A percentile compares a stretch with the other conserved stretches of the same genome.
These are phyloP conservation scores for Lysandra coridon DNA, from an alignment of 2,888 invertebrate species.

Conservation along the genomic window DNA sequence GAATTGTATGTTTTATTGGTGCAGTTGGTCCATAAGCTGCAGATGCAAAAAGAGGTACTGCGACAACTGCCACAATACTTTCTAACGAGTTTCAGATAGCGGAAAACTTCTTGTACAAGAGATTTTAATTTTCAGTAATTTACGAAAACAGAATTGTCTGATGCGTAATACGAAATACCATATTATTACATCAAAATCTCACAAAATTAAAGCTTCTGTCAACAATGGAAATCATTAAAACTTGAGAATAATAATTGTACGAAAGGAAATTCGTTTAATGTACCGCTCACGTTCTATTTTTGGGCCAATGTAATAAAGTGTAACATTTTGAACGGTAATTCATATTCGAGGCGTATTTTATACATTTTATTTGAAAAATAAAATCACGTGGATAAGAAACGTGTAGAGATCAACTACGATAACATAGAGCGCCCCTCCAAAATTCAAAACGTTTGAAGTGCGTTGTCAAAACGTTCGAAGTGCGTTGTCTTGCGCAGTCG, in stretches of 20 bases:
- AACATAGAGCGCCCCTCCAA: no score
- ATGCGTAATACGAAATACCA: neutral
- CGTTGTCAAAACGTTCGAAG: no score
- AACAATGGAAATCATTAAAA: constrained; percentile 4
- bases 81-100: no score
- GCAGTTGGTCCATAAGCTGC: no score
- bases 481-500: no score
- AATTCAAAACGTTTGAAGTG: no score
- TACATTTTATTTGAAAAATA: neutral
- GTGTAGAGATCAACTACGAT: no score
- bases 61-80: no score
- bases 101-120: no score
- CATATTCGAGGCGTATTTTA: neutral
- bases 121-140: neutral
- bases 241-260: neutral
- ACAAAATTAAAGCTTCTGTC: neutral
- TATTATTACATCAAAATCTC: neutral
- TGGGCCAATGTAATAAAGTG: neutral
- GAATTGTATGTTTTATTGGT: neutral
- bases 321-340: neutral
- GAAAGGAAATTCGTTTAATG: neutral
- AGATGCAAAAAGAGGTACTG: no score
- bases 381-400: neutral
- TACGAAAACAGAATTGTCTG: neutral
- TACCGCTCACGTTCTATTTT: neutral